Evolutionary conservation across 2,797 vertebrate genomes (phyloP), one percentile per base, ranked within the genome.

Genomic region (Microhierax caerulescens): DNA sequence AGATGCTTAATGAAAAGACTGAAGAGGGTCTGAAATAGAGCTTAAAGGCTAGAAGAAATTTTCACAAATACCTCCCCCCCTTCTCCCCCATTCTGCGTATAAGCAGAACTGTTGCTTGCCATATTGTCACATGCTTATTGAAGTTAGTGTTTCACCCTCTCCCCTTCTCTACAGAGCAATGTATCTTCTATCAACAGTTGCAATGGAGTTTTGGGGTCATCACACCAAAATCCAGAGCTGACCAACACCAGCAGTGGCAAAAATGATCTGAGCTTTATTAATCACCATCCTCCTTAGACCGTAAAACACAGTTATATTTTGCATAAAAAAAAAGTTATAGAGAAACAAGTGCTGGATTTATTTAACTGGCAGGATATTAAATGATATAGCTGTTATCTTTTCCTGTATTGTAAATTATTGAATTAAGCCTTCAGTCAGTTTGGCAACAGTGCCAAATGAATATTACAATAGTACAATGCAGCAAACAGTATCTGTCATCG

Each of bases 381-480:
- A 92, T 84, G 90, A 96, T 94, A 90, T 14, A 94, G 79, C 85
- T 96, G 92, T 97, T 98, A 95, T 94, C 50, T 88, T 92, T 63
- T 85, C 79, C 61, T 93, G 48, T 45, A 54, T 30, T 73, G 68
- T 94, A 94, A 95, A 87, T 95, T 93, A 97, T 95, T 96, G 94
- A 96, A 97, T 97, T 96, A 93, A 94, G 64, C 83, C 81, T 93
- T 97, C 95, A 96, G 90, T 90, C 90, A 89, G 86, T 83, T 94
- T 95, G 86, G 83, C 68, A 96, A 77, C 37, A 65, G 86, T 47
- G 76, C 87, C 86, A 96, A 91, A 79, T 96, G 83, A 97, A 94
- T 80, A 53, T 84, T 85, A 50, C 47, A 94, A 60, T 51, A 91
- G 50, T 39, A 86, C 53, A 94, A 87, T 56, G 83, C 79, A 95